A percentile compares a stretch with the other conserved stretches of the same genome.
These are phyloP conservation scores for Clupea harengus DNA, from an alignment of 2,113 vertebrate genomes.

Conservation along the genomic window DNA sequence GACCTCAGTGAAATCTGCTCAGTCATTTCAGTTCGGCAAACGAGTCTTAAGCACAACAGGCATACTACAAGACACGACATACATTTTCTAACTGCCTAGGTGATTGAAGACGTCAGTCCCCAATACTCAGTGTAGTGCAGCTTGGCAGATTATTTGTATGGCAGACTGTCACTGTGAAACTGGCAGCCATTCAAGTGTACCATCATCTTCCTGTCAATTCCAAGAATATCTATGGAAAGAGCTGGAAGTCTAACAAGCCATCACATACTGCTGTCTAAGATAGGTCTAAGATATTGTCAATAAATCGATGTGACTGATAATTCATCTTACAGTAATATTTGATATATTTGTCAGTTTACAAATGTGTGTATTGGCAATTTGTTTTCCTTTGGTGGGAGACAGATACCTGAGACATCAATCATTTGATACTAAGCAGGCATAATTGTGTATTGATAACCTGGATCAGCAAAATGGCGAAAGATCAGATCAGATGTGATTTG, in stretches of 20 bases:
- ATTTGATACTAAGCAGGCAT: not conserved
- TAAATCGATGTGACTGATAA: not conserved
- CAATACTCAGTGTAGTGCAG: not conserved
- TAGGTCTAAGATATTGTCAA: not conserved
- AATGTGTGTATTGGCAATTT: not conserved
- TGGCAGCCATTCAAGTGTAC: not conserved
- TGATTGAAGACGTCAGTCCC: not conserved
- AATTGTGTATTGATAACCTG: conserved; percentile 10
- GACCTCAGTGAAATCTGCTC: too few relatives aligned
- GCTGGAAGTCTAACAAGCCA: not conserved
- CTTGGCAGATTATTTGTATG: conserved; percentile 3
- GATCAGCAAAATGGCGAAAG: not conserved
- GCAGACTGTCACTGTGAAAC: not conserved
- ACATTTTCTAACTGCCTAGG: not conserved
- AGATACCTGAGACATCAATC: not conserved
- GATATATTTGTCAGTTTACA: not conserved
- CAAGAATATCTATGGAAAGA: conserved; percentile 1
- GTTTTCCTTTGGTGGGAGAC: not conserved
- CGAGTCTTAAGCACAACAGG: not conserved
- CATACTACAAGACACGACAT: not conserved
- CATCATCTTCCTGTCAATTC: not conserved
- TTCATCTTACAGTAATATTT: not conserved
- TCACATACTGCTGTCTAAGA: not conserved
- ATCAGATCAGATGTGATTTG: not conserved
- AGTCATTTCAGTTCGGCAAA: not conserved